Base-by-base conservation (phyloP, 2,797 vertebrate genomes). In the Peromyscus attwateri region DNA sequence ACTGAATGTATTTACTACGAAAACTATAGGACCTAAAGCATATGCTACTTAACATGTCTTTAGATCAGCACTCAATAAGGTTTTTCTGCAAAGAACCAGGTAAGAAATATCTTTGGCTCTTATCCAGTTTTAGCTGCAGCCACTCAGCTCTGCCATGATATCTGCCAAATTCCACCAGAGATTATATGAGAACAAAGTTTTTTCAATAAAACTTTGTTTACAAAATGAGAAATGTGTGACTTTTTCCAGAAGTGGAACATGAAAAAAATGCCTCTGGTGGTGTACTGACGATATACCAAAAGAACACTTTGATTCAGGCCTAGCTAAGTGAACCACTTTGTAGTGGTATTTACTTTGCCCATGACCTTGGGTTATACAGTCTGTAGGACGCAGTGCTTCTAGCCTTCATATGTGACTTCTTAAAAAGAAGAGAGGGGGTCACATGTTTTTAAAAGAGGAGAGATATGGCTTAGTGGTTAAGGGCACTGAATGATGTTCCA, bases 71-170 rank as follows among this genome's bases (percentile, higher is more conserved):
- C 0, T 80, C 37, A 68, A 62, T 37, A 92, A 73, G 43, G 1
- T 27, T 84, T 75, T 93, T 89, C 14, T 87, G 9, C 37, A 68
- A 81, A 92, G 52, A 16, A 52, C 1, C 34, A 55, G 1, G 4
- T 76, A 64, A 94, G 31, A 88, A 77, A 46, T 95, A 82, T 57
- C 94, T 94, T 55, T 70, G 29, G 2, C 2, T 46, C 68, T 77
- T 52, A 17, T 6, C 7, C 1, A 64, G 64, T 87, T 92, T 93
- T 31, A 57, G 8, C n/a, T 52, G 83, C 11, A 90, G 43, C 37
- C 19, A 52, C 16, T 82, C 31, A 43, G 12, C 12, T 62, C 25
- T 55, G 31, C 6, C 29, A 40, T 57, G 68, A 70, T 49, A 73
- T 80, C n/a, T n/a, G 68, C 2, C 43, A 68, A 76, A 60, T 84